Conservation (phyloP, 2,113 vertebrate genomes). For the Dicaeum eximium region DNA sequence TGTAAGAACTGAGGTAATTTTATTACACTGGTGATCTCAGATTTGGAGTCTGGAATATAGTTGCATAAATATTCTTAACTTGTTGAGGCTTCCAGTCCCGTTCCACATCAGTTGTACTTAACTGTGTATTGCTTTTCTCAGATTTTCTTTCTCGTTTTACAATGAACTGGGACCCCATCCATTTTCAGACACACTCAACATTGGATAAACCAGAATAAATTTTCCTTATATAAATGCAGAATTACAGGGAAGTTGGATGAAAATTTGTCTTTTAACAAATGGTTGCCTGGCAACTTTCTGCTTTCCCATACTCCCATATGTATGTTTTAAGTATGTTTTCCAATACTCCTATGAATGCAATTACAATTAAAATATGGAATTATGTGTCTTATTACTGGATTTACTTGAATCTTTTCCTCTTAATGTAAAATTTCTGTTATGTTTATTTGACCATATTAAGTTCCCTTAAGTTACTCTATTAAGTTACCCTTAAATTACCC, state of each 20-base stretch:
- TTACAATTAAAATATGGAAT: background rate
- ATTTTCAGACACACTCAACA: background rate
- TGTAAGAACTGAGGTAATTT: background rate
- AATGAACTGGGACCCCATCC: background rate
- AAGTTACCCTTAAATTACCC: background rate
- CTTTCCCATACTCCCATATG: too few species aligned
- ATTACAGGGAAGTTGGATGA: background rate
- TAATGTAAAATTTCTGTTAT: background rate
- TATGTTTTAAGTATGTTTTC: too few species aligned
- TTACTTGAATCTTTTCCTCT: background rate
- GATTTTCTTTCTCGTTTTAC: background rate
- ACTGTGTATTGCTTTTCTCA: background rate
- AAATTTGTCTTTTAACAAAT: background rate
- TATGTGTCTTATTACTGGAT: background rate
- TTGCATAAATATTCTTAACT: background rate
- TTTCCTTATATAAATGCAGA: background rate
- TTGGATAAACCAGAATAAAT: background rate
- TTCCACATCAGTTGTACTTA: background rate
- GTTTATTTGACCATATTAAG: background rate
- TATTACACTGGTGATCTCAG: background rate
- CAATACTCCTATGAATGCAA: background rate
- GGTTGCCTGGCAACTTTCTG: background rate
- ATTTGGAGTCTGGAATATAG: background rate
- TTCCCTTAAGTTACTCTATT: background rate
- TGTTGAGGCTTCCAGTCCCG: background rate